Evolutionary conservation across 2,888 invertebrate species (phyloP).

Genomic region (Camptogramma bilineatum): DNA sequence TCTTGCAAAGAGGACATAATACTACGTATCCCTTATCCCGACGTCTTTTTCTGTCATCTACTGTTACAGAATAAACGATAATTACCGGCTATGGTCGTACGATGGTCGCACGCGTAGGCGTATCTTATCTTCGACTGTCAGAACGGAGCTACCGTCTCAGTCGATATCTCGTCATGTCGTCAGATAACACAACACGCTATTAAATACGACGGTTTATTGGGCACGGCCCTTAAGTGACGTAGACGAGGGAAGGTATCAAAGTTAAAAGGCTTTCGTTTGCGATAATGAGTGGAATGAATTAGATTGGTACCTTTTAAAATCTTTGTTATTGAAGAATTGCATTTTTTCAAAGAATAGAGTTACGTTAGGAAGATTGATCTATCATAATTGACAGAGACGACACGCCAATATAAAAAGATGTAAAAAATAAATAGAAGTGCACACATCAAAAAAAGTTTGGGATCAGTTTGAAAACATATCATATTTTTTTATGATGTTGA

Average conservation of each 20-base stretch:
- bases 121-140: slow-evolving; percentile 70
- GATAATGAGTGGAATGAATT: slow-evolving; percentile 5
- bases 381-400: too few species aligned
- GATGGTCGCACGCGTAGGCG: slow-evolving; percentile 52
- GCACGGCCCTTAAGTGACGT: slow-evolving; percentile 34
- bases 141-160: slow-evolving; percentile 57
- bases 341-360: too few species aligned
- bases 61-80: slow-evolving; percentile 29
- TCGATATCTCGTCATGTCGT: slow-evolving; percentile 61
- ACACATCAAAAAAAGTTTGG: too few species aligned
- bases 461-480: too few species aligned
- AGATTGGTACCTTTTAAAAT: too few species aligned
- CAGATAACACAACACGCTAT: slow-evolving; percentile 64
- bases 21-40: background rate
- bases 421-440: too few species aligned
- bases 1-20: background rate
- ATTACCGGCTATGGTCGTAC: slow-evolving; percentile 18
- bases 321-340: too few species aligned
- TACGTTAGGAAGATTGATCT: too few species aligned
- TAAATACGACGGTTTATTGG: slow-evolving; percentile 62
- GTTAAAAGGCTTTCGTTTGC: slow-evolving; percentile 3
- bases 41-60: background rate
- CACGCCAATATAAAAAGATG: too few species aligned
- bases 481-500: too few species aligned
- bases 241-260: slow-evolving; percentile 18